Percentiles rank a stretch among this genome's conserved stretches.
phyloP scores from a whole-genome alignment of 2,797 vertebrate genomes.

The Antrozous pallidus region DNA sequence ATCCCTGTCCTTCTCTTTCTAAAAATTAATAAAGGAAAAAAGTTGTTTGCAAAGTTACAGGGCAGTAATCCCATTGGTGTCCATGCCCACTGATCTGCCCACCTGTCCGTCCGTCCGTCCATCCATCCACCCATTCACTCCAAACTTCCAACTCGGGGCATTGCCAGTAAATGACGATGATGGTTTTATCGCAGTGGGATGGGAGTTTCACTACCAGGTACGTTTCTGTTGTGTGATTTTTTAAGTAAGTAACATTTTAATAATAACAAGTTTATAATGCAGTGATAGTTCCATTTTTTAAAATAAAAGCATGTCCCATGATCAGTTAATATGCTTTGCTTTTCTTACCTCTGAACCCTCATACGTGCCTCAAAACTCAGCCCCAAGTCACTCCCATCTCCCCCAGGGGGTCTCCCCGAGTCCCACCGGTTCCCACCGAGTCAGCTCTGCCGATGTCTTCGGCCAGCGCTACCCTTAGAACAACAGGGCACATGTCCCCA shows the following conservation, averaged over 20 bases:
- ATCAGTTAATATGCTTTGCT: not conserved
- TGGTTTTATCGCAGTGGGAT: not conserved
- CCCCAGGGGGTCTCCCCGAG: not conserved
- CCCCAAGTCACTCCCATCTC: not conserved
- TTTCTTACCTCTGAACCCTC: not conserved
- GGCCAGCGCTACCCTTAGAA: not conserved
- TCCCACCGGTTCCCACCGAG: fast-evolving
- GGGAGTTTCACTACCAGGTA: not conserved
- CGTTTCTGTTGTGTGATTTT: not conserved
- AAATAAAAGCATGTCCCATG: not conserved
- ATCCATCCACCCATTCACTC: not conserved
- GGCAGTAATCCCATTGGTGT: not conserved
- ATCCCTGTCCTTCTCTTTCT: no score
- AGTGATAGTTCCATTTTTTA: not conserved
- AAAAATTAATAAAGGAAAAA: no score
- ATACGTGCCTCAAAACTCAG: not conserved
- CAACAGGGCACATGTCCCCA: not conserved
- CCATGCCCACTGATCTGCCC: not conserved
- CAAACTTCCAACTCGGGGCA: no score
- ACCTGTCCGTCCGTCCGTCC: not conserved
- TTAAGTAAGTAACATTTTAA: not conserved
- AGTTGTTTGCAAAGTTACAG: not conserved
- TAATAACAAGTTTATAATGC: not conserved
- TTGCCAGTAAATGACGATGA: not conserved
- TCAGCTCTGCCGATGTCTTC: not conserved